Evolutionary conservation across 2,888 invertebrate species (phyloP), one percentile per base, ranked within the genome.

Genomic region (Agrochola lota): DNA sequence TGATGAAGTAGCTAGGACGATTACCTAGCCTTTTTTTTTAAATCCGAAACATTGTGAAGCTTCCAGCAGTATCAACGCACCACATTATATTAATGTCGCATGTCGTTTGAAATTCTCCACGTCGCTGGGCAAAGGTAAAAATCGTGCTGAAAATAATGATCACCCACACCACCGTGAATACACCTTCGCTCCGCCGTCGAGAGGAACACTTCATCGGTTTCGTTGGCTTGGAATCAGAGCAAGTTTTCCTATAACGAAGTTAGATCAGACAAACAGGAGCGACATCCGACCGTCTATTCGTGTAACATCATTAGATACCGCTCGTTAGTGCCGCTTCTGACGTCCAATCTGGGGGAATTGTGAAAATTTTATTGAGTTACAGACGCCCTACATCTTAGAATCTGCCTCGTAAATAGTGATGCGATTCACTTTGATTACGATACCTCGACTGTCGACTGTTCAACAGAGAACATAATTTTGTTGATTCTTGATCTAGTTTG

Each of bases 171-270:
- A 73, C 66, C 60, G 71, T 74, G 71, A 77, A 84, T 77, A 79
- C 63, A 78, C 71, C 71, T 80, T 72, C 73, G 46, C 63, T 71
- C 69, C 62, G 67, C 57, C 52, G 75, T 62, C 64, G 67, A 78
- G 74, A 62, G 77, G 80, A 77, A 74, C 78, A 84, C 88, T 88
- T 87, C 83, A 87, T 88, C 79, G 83, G 85, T 83, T 88, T 80
- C 84, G 88, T 91, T 83, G 86, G 81, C 87, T 83, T 84, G 76
- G 73, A 85, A 83, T 85, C 82, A 84, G 85, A 87, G 84, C 87
- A 88, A 93, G 91, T 91, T 92, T 88, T 88, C 89, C 89, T 89
- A 89, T 93, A 94, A 94, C 92, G 88, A 92, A 92, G 93, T 94
- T 93, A 91, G 88, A 89, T 87, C 91, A 91, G 91, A 93, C 93